Evolutionary conservation across 92 coral and sea anemone genomes (phyloP), one percentile per base, ranked within the genome.

Genomic region (Galaxea fascicularis): DNA sequence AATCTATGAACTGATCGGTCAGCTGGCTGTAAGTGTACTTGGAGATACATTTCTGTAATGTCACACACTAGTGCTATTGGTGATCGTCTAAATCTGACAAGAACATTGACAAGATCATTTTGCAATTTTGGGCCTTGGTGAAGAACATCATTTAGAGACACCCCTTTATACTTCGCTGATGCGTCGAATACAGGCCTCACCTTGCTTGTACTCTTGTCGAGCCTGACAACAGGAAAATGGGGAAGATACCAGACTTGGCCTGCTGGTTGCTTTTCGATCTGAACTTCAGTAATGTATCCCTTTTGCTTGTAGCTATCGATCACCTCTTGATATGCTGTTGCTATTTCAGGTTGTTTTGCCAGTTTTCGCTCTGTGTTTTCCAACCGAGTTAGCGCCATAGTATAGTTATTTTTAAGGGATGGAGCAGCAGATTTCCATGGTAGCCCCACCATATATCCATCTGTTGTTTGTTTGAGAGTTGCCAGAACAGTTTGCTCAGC

Each of bases 391-490:
- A 66, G 28, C 14, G 85, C 85, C 76, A 65, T 80, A 4, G 31
- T 16, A n/a, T 80, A 67, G 15, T 80, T 80, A 45, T 80, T 49
- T 24, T 49, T 3, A 24, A 66, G 76, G n/a, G 85, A 22, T 6
- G 76, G 62, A 9, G 64, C 62, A 26, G 15, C 51, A 26, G 75
- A 68, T 39, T 80, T 80, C 85, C 85, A 80, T 3, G 85, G 83
- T 18, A 80, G 57, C 17, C 76, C 85, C 9, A 80, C 85, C 44
- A 53, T 0, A 15, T 0, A 53, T 53, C 58, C 1, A 11, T 53
- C 58, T 0, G 58, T 0, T 3, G 58, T 53, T 53, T 53, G 11
- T 11, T 53, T 53, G 58, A 53, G 58, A 15, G 58, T 53, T 16
- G 58, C 58, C 58, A 53, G 58, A 11, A 53, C 58, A 53, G 58